Evolutionary conservation across 2,888 invertebrate genomes (phyloP).

Genomic region (Panzeria rudis): DNA sequence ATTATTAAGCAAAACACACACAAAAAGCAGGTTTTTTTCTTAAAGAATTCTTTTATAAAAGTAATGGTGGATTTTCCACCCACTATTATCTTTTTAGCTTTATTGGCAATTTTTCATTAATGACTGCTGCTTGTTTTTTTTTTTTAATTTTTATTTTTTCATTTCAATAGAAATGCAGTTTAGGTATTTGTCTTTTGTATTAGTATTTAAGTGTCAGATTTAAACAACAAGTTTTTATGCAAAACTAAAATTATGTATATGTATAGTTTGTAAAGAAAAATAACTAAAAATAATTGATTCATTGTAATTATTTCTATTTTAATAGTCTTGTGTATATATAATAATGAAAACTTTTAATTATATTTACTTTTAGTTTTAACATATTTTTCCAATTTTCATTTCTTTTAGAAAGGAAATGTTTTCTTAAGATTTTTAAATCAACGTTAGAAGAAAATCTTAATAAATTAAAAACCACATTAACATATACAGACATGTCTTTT

Average conservation of each 20-base stretch:
- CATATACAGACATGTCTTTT: slow-evolving; percentile 61
- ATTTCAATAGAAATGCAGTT: slow-evolving; percentile 31
- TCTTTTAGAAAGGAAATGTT: slow-evolving; percentile 60
- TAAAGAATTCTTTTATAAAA: slow-evolving; percentile 51
- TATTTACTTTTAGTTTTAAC: slow-evolving; percentile 29
- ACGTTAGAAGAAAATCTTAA: slow-evolving; percentile 41
- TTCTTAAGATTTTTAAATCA: slow-evolving; percentile 66
- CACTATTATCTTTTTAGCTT: slow-evolving; percentile 53
- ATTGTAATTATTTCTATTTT: slow-evolving; percentile 57
- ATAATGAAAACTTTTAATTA: slow-evolving; percentile 31
- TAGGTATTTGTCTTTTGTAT: slow-evolving; percentile 23
- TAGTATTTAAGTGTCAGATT: slow-evolving; percentile 49
- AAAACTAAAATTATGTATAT: slow-evolving; percentile 9
- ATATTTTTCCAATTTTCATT: slow-evolving; percentile 23
- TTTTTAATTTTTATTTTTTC: slow-evolving; percentile 4
- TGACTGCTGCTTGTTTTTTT: slow-evolving; percentile 26
- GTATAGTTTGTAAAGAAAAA: not conserved
- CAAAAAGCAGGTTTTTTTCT: slow-evolving; percentile 60
- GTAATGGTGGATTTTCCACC: slow-evolving; percentile 62
- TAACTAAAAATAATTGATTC: slow-evolving; percentile 29
- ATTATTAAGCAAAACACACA: slow-evolving; percentile 40
- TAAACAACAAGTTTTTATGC: slow-evolving; percentile 51
- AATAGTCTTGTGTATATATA: slow-evolving; percentile 48
- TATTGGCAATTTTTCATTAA: slow-evolving; percentile 55
- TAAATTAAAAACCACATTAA: slow-evolving; percentile 28